phyloP scores from a whole-genome alignment of 2,888 invertebrate genomes.

The Caenorhabditis doughertyi region DNA sequence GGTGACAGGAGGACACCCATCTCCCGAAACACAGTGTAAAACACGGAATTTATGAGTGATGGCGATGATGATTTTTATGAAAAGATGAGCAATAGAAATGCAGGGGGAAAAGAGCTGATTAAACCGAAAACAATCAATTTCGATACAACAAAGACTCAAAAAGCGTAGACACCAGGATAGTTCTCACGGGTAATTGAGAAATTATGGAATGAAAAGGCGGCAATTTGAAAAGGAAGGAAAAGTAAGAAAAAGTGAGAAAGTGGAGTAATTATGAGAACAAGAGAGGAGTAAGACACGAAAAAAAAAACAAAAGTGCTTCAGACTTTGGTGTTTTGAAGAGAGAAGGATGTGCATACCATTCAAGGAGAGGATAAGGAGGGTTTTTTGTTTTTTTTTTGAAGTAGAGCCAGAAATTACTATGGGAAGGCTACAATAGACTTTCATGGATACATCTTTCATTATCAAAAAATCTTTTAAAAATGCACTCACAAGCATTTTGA shows the following conservation, averaged over 20 bases:
- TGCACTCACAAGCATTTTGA: too few species aligned
- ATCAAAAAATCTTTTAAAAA: too few species aligned
- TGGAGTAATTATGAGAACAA: constrained; percentile 41
- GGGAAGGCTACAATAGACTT: too few species aligned
- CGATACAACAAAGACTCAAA: too few species aligned
- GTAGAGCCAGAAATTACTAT: too few species aligned
- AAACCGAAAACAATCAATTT: background rate
- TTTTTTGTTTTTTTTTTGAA: background rate
- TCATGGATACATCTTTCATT: too few species aligned
- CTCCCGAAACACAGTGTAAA: constrained; percentile 28
- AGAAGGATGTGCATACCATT: too few species aligned
- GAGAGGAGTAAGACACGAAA: background rate
- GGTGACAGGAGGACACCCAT: too few species aligned
- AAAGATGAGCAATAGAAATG: background rate
- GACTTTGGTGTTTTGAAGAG: constrained; percentile 42
- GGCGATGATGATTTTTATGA: background rate
- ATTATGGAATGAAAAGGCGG: constrained; percentile 17
- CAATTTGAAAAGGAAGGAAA: constrained; percentile 19
- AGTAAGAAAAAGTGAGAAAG: constrained; percentile 18
- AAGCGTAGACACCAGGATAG: too few species aligned
- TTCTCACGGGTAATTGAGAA: constrained; percentile 35
- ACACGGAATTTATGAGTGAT: constrained; percentile 37
- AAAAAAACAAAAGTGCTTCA: constrained; percentile 21
- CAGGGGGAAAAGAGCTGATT: background rate
- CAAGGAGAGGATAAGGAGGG: background rate